Conservation (phyloP, 2,113 vertebrate species). For the Bubo bubo region DNA sequence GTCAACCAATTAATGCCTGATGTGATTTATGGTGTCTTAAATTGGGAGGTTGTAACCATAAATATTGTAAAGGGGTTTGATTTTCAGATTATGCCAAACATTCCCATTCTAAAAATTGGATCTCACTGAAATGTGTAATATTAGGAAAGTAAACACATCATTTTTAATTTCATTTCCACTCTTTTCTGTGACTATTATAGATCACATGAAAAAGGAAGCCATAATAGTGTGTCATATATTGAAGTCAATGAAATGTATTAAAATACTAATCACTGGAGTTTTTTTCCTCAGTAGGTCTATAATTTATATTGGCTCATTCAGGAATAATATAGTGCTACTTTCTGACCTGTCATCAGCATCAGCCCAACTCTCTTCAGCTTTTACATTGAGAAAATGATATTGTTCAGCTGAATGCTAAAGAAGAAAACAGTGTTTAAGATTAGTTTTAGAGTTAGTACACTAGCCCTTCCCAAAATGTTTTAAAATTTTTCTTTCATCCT, state of each 20-base stretch:
- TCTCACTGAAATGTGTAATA: neutral
- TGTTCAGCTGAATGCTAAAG: neutral
- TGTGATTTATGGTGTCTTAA: conserved; percentile 30
- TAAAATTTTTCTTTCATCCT: neutral
- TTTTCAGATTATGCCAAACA: neutral
- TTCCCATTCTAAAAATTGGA: neutral
- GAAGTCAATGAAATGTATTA: neutral
- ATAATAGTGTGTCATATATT: neutral
- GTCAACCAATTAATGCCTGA: neutral
- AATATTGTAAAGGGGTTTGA: conserved; percentile 7
- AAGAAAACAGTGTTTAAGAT: neutral
- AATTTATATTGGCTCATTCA: neutral
- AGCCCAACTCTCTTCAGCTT: neutral
- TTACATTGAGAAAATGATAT: neutral
- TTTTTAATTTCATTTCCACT: conserved; percentile 10
- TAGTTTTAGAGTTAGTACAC: neutral
- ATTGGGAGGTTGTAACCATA: neutral
- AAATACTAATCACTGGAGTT: neutral
- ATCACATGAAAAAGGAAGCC: neutral
- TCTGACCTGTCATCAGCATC: neutral
- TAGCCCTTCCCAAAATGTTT: neutral
- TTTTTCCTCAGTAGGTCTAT: neutral
- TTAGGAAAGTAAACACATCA: neutral
- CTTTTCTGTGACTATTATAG: neutral
- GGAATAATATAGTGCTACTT: neutral